Evolutionary conservation across 2,888 invertebrate species (phyloP).

Genomic region (Priocnemis perturbator): DNA sequence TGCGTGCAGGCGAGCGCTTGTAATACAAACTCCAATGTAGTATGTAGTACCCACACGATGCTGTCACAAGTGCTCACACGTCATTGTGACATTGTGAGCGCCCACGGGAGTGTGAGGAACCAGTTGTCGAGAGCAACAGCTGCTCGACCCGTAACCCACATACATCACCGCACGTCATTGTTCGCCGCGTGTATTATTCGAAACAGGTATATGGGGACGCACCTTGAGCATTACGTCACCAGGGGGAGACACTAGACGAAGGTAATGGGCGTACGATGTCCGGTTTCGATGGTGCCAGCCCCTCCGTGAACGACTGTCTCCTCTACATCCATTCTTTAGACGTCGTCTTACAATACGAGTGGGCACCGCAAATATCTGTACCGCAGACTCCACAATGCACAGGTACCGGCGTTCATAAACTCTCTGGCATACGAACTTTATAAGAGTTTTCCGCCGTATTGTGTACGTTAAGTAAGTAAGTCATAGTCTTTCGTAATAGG

Average conservation of each 20-base stretch:
- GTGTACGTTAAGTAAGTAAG: no score
- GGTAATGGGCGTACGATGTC: constrained; percentile 39
- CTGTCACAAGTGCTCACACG: constrained; percentile 72
- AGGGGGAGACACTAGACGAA: constrained; percentile 46
- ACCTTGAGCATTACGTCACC: constrained; percentile 59
- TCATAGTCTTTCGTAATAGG: no score
- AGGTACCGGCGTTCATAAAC: no score
- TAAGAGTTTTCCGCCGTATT: no score
- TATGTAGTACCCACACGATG: constrained; percentile 67
- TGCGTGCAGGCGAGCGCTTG: constrained; percentile 68
- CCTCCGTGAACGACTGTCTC: neutral
- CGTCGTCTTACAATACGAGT: neutral
- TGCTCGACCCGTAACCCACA: constrained; percentile 74
- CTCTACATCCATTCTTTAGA: neutral
- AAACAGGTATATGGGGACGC: constrained; percentile 63
- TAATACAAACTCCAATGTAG: constrained; percentile 68
- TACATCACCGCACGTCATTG: constrained; percentile 74
- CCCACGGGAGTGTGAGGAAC: constrained; percentile 69
- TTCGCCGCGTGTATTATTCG: constrained; percentile 67
- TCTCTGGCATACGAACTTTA: no score
- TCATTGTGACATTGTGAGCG: constrained; percentile 72
- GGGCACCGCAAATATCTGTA: no score
- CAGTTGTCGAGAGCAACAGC: constrained; percentile 72
- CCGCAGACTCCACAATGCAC: no score
- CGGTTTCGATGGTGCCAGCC: neutral